Evolutionary conservation across 2,888 invertebrate genomes (phyloP).

Genomic region (Chaitophorus viminalis): DNA sequence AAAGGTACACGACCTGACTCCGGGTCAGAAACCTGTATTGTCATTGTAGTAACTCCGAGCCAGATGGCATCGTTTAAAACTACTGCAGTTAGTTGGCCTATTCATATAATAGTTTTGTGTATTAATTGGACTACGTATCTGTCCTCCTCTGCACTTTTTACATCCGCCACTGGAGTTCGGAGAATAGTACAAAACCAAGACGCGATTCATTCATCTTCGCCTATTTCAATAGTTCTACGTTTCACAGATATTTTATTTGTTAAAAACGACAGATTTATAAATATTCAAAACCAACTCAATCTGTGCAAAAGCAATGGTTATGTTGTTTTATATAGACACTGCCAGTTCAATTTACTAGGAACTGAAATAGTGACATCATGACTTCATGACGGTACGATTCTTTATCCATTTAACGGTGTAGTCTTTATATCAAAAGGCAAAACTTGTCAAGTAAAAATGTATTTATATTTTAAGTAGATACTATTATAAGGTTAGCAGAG

Average conservation of each 20-base stretch:
- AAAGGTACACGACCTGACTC: constrained; percentile 58
- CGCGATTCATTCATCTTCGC: constrained; percentile 1
- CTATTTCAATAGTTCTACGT: background rate
- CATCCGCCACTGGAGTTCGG: background rate
- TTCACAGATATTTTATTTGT: background rate
- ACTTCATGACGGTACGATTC: too few relatives aligned
- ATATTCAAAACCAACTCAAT: background rate
- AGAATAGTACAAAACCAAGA: background rate
- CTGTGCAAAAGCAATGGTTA: background rate
- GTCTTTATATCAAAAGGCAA: too few relatives aligned
- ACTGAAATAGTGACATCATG: too few relatives aligned
- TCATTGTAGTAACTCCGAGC: constrained; percentile 18
- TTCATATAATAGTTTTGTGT: constrained; percentile 15
- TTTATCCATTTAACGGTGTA: too few relatives aligned
- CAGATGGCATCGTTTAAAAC: constrained; percentile 43
- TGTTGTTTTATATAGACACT: background rate
- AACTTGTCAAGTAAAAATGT: too few relatives aligned
- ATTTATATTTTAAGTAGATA: too few relatives aligned
- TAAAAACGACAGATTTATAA: background rate
- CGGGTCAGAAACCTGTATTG: constrained; percentile 46
- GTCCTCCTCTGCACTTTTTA: constrained; percentile 43
- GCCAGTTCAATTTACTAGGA: background rate
- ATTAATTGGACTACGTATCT: constrained; percentile 34
- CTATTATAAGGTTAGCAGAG: too few relatives aligned
- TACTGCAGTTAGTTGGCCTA: background rate